Evolutionary conservation across 2,797 vertebrate genomes (phyloP).

Genomic region (Peromyscus nudipes): DNA sequence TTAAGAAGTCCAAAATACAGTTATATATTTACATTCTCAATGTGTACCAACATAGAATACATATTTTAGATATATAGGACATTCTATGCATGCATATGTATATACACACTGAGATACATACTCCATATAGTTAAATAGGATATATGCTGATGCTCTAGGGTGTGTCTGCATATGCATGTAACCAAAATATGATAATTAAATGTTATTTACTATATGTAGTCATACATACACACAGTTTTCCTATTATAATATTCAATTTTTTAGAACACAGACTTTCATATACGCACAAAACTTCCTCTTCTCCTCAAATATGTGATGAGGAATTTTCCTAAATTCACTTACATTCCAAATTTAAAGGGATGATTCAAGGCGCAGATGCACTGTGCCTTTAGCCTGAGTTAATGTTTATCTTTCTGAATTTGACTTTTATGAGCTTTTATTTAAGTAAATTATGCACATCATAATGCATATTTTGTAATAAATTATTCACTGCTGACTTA

Average conservation of each 20-base stretch:
- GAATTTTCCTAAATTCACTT: slow-evolving; percentile 17
- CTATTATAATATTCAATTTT: slow-evolving; percentile 22
- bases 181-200: background rate
- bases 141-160: background rate
- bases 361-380: slow-evolving; percentile 21
- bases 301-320: slow-evolving; percentile 33
- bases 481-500: slow-evolving; percentile 77
- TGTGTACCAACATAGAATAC: background rate
- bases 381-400: slow-evolving; percentile 38
- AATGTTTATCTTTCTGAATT: slow-evolving; percentile 49
- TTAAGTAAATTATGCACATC: slow-evolving; percentile 79
- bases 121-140: background rate
- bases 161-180: background rate
- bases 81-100: background rate
- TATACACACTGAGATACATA: background rate
- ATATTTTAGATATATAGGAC: background rate
- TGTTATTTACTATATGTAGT: background rate
- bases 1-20: background rate
- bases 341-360: slow-evolving; percentile 27
- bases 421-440: slow-evolving; percentile 75
- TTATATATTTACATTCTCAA: background rate
- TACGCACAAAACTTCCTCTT: background rate
- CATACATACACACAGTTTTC: background rate
- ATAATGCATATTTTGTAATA: slow-evolving; percentile 78
- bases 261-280: background rate